phyloP scores from a whole-genome alignment of 2,888 invertebrate genomes.

The Dysmachus trigonus region DNA sequence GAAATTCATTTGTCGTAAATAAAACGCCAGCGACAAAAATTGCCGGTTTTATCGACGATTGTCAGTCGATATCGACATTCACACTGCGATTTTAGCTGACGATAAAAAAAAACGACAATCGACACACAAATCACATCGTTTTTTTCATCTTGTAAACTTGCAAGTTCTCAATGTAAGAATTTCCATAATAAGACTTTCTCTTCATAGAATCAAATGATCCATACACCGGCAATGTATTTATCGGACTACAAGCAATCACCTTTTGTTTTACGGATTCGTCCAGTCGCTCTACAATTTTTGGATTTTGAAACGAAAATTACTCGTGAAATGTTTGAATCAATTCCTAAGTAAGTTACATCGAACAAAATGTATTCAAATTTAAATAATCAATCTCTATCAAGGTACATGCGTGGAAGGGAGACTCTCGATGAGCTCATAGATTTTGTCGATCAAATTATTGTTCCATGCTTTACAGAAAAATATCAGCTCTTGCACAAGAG shows the following conservation, averaged over 20 bases:
- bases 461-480: slow-evolving; percentile 57
- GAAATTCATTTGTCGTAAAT: no score
- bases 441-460: slow-evolving; percentile 53
- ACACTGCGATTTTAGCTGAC: no score
- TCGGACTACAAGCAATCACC: slow-evolving; percentile 55
- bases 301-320: slow-evolving; percentile 55
- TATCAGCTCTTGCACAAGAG: slow-evolving; percentile 55
- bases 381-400: slow-evolving; percentile 28
- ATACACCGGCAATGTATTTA: slow-evolving; percentile 52
- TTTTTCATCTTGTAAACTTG: no score
- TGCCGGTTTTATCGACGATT: no score
- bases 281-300: slow-evolving; percentile 54
- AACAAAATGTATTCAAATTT: neutral
- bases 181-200: neutral
- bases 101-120: no score
- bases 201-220: neutral
- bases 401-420: slow-evolving; percentile 57
- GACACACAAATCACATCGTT: no score
- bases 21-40: no score
- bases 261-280: slow-evolving; percentile 52
- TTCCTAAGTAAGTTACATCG: slow-evolving; percentile 54
- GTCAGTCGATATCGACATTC: no score
- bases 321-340: slow-evolving; percentile 52
- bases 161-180: neutral
- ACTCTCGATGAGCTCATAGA: slow-evolving; percentile 54